phyloP scores from a whole-genome alignment of 2,797 vertebrate genomes.

The Notamacropus eugenii region DNA sequence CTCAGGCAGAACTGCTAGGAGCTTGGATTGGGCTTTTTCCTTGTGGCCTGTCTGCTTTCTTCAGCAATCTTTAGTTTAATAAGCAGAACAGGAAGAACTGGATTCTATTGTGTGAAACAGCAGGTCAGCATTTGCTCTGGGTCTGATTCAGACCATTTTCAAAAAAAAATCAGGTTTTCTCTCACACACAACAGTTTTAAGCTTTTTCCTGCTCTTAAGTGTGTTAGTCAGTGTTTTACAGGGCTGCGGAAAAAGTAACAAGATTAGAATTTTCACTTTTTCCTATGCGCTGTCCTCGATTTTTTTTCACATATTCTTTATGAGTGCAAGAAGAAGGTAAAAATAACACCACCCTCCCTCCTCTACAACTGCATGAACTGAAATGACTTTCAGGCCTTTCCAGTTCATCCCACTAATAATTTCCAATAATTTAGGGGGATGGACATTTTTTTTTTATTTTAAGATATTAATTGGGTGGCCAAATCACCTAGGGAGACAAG shows the following conservation, averaged over 20 bases:
- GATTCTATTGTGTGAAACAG: conserved; percentile 40
- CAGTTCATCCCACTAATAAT: conserved; percentile 18
- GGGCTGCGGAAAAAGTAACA: conserved; percentile 36
- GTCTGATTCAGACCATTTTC: conserved; percentile 15
- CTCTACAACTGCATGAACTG: conserved; percentile 4
- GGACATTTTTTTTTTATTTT: neutral
- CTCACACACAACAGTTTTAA: conserved; percentile 30
- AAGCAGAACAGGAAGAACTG: conserved; percentile 33
- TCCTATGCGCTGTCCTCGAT: neutral
- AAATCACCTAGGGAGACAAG: neutral
- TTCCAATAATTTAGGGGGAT: neutral
- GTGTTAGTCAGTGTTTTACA: conserved; percentile 37
- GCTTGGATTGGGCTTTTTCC: conserved; percentile 28
- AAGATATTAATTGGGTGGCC: neutral
- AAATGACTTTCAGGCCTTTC: conserved; percentile 12
- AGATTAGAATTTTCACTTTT: conserved; percentile 32
- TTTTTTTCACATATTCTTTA: conserved; percentile 24
- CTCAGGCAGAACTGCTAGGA: conserved; percentile 56
- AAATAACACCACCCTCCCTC: conserved; percentile 41
- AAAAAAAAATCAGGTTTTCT: conserved; percentile 42
- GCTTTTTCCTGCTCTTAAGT: conserved; percentile 39
- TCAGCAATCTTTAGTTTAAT: conserved; percentile 64
- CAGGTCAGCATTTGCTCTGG: conserved; percentile 54
- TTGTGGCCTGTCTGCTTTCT: conserved; percentile 60
- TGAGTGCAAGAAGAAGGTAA: neutral